A percentile compares a stretch with the other conserved stretches of the same genome.
phyloP scores from a whole-genome alignment of 2,888 invertebrate genomes.

The Pseudococcus viburni region DNA sequence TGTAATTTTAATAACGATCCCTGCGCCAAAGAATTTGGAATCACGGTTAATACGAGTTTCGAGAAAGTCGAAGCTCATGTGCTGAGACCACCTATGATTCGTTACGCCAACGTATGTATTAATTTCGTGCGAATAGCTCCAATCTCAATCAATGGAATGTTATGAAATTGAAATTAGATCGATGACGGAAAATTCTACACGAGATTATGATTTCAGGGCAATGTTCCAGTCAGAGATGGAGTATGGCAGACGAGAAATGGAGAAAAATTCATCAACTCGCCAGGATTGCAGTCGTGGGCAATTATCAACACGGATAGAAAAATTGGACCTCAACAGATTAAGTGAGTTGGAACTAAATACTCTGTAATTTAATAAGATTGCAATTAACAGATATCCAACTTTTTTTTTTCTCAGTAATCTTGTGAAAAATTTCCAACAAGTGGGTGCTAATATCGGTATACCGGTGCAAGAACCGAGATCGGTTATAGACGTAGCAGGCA shows the following conservation, averaged over 20 bases:
- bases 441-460: constrained; percentile 15
- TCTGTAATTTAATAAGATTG: not conserved
- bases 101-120: constrained; percentile 74
- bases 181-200: not conserved
- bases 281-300: constrained; percentile 72
- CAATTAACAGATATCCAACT: no score
- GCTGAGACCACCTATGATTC: constrained; percentile 82
- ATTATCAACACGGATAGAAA: constrained; percentile 71
- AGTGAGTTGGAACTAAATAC: not conserved
- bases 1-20: constrained; percentile 72
- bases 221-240: constrained; percentile 37
- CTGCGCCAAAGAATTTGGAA: constrained; percentile 84
- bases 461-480: not conserved
- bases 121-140: not conserved
- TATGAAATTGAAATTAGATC: no score
- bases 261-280: constrained; percentile 69
- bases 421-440: not conserved
- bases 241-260: constrained; percentile 65
- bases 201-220: not conserved
- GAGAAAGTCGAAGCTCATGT: constrained; percentile 84
- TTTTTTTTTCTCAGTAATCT: not conserved
- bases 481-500: not conserved
- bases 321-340: not conserved
- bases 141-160: no score
- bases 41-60: constrained; percentile 83